Base-by-base conservation (phyloP, 2,888 invertebrate species). In the Sisyra terminalis region DNA sequence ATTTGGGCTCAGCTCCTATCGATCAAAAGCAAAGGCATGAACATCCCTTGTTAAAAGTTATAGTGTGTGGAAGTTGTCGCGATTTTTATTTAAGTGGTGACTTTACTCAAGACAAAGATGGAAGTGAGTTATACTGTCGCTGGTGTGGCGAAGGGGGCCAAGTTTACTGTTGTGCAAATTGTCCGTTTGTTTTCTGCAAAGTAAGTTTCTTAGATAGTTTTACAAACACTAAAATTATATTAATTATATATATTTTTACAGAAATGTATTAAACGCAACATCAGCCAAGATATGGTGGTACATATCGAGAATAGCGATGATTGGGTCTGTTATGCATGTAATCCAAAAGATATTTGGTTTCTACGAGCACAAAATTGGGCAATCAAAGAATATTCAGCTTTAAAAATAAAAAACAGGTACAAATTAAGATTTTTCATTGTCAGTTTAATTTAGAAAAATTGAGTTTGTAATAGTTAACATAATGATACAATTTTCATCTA, bases 71-170 rank as follows among this genome's bases (percentile, higher is more conserved):
- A 39, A 68, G 70, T 38, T 85, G 85, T 57, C 75, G 75, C 50
- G 73, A 78, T 31, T 85, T 85, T 56, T 85, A 84, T 55, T 79
- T 78, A 42, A 82, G 82, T 57, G 84, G 84, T 4, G 81, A 79
- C 51, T 85, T 85, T 58, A 81, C 80, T 46, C 82, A 82, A 61
- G 84, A 84, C 40, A 83, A 84, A 57, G 85, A 85, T 63, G 82
- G 82, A 16, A 84, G 83, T 11, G 85, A 85, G 56, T 61, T 85
- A 46, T 85, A 84, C 54, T 85, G 85, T 51, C 70, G 84, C 39
- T 85, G 84, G 85, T 85, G 85, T 54, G 85, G 84, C 0, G 83
- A 85, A 57, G 85, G 70, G 24, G 64, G 63, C 4, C 41, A 41
- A 39, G 79, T 85, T 1, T 78, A 82, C 53, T 85, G 84, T 55